Evolutionary conservation across 2,113 vertebrate genomes (phyloP).

Genomic region (Alaudala cheleensis): DNA sequence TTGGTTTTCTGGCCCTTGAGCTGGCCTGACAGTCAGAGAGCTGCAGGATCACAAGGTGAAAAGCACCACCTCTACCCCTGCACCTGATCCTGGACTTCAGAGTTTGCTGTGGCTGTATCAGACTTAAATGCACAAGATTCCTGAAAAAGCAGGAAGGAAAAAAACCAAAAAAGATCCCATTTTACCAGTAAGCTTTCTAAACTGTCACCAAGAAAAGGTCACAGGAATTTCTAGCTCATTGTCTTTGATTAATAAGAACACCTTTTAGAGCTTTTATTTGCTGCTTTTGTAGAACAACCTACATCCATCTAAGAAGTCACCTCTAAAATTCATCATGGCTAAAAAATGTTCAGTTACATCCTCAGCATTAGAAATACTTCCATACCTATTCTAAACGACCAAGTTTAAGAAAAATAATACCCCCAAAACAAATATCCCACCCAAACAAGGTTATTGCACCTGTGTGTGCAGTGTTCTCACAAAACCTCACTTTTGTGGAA

Average conservation of each 20-base stretch:
- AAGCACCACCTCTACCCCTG: not conserved
- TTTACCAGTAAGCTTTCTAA: not conserved
- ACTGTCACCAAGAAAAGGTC: not conserved
- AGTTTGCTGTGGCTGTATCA: not conserved
- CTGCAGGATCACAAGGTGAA: rapidly evolving
- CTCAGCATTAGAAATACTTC: not conserved
- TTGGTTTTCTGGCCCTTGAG: not conserved
- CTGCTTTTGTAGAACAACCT: not conserved
- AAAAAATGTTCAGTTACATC: not conserved
- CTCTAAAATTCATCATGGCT: not conserved
- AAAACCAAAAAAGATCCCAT: not conserved
- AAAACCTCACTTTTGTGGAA: not conserved
- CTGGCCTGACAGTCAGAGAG: not conserved
- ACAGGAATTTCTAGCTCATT: not conserved
- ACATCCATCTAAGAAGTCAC: not conserved
- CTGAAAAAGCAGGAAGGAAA: not conserved
- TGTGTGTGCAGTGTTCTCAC: not conserved
- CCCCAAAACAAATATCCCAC: not conserved
- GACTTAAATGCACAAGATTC: not conserved
- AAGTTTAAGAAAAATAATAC: not conserved
- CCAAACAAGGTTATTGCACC: not conserved
- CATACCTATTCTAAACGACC: not conserved
- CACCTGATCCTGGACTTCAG: rapidly evolving
- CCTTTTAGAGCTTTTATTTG: not conserved
- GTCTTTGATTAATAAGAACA: not conserved